Evolutionary conservation across 2,113 vertebrate genomes (phyloP).

Genomic region (Diadophis punctatus): DNA sequence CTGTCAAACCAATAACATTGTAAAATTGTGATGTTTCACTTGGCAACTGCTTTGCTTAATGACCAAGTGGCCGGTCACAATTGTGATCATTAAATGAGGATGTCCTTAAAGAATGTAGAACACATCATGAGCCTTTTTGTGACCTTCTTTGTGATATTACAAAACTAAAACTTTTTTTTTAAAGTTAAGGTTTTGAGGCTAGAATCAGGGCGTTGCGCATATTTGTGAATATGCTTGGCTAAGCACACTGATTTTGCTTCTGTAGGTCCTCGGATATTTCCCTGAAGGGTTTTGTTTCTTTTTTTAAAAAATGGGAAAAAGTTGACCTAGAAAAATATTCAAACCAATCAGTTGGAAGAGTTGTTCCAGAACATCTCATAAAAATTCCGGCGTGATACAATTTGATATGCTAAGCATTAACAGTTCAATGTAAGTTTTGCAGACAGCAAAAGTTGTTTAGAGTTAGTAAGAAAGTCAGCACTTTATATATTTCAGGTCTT

Average conservation of each 20-base stretch:
- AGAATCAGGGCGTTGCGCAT: not conserved
- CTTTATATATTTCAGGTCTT: not conserved
- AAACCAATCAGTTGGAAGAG: not conserved
- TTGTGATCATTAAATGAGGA: not conserved
- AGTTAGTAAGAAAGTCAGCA: not conserved
- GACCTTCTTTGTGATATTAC: not conserved
- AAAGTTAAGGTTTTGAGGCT: not conserved
- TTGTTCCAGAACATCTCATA: not conserved
- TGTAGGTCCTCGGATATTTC: not conserved
- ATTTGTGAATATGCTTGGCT: not conserved
- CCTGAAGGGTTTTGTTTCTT: not conserved
- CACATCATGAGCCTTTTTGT: not conserved
- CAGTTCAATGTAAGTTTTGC: not conserved
- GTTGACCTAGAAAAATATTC: not conserved
- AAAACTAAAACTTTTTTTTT: not conserved
- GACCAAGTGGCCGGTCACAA: not conserved
- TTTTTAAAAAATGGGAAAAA: not conserved
- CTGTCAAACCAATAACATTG: not conserved
- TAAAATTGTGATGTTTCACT: not conserved
- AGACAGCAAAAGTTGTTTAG: not conserved
- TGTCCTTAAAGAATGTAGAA: not conserved
- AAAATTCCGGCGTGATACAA: not conserved
- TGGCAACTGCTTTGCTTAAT: not conserved
- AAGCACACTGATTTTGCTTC: not conserved
- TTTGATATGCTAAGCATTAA: not conserved